Conservation (phyloP, 1,140 invertebrate species). For the Trichoplusia ni region DNA sequence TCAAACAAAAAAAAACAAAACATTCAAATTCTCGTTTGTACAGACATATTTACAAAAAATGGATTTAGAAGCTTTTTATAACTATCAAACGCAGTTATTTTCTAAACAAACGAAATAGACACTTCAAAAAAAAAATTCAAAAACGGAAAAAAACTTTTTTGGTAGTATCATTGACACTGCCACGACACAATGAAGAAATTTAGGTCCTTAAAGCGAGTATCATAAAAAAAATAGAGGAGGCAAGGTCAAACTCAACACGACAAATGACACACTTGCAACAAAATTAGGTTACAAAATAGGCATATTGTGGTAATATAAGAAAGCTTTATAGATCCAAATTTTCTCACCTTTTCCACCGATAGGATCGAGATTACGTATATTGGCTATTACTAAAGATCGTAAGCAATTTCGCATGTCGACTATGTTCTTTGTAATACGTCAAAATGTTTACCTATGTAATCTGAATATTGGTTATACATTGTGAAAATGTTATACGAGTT, state of each 20-base stretch:
- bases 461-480: neutral
- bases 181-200: too few relatives aligned
- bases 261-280: constrained; percentile 45
- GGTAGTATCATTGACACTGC: too few relatives aligned
- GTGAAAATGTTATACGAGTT: constrained; percentile 8
- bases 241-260: constrained; percentile 44
- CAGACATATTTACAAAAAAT: too few relatives aligned
- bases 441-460: constrained; percentile 6
- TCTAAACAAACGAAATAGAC: too few relatives aligned
- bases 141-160: too few relatives aligned
- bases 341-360: constrained; percentile 44
- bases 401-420: constrained; percentile 40
- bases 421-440: constrained; percentile 28
- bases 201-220: too few relatives aligned
- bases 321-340: constrained; percentile 46
- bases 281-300: constrained; percentile 55
- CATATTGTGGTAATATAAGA: constrained; percentile 51
- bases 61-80: too few relatives aligned
- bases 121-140: too few relatives aligned
- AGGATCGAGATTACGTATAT: constrained; percentile 46
- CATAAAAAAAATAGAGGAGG: constrained; percentile 31
- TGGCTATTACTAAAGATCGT: constrained; percentile 53
- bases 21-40: too few relatives aligned
- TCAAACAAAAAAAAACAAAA: too few relatives aligned
- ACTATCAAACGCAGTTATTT: too few relatives aligned